Percentiles rank a stretch among this genome's conserved stretches.
Evolutionary conservation across 2,113 vertebrate genomes (phyloP).

Genomic region (Crotalus helleri): DNA sequence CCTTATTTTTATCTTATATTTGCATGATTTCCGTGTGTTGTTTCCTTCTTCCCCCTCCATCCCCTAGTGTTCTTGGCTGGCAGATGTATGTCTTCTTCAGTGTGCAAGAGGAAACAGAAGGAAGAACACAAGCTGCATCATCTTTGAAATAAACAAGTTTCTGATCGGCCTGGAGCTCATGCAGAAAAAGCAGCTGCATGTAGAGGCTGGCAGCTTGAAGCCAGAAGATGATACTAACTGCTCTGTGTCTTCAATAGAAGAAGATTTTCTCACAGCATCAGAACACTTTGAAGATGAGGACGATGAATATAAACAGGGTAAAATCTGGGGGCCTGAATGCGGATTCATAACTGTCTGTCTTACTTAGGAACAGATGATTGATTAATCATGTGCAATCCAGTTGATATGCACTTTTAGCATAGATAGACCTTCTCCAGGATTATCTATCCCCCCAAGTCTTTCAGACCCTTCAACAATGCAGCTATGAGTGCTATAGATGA

Average conservation of each 20-base stretch:
- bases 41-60: background rate
- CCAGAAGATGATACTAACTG: conserved; percentile 92
- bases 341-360: background rate
- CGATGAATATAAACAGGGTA: conserved; percentile 82
- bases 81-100: conserved; percentile 89
- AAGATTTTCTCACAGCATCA: conserved; percentile 93
- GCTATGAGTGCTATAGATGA: background rate
- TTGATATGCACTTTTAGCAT: background rate
- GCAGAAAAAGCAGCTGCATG: conserved; percentile 79
- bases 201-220: conserved; percentile 65
- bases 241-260: conserved; percentile 93
- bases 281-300: conserved; percentile 92
- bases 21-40: conserved; percentile 46
- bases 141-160: conserved; percentile 96
- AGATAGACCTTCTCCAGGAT: background rate
- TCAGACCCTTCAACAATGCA: background rate
- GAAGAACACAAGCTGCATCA: conserved; percentile 77
- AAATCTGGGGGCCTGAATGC: conserved; percentile 27
- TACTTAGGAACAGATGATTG: background rate
- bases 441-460: background rate
- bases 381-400: background rate
- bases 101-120: conserved; percentile 73
- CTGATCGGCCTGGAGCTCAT: conserved; percentile 88
- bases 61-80: conserved; percentile 73
- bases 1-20: conserved; percentile 35